Percentiles rank a stretch among this genome's conserved stretches.
phyloP scores from a whole-genome alignment of 2,113 vertebrate genomes.

The Corythaixoides concolor region DNA sequence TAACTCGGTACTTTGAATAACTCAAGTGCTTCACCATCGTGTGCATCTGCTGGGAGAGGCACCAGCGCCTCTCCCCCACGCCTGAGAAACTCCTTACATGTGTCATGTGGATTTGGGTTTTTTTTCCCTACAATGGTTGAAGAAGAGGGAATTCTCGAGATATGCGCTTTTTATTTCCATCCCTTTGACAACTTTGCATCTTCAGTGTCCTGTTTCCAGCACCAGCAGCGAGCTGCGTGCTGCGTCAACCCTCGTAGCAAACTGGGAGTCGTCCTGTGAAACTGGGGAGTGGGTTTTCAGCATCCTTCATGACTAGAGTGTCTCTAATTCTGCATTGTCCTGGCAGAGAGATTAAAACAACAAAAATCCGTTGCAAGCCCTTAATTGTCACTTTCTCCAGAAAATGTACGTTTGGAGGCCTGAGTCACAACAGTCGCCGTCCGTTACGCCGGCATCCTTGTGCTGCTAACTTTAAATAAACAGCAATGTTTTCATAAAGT shows the following conservation, averaged over 20 bases:
- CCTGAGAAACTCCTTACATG: rapidly evolving
- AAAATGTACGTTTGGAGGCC: constrained; percentile 56
- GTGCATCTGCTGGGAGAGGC: background rate
- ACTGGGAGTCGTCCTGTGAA: rapidly evolving
- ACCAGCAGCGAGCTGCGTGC: rapidly evolving
- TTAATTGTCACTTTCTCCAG: constrained; percentile 55
- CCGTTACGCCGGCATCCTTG: background rate
- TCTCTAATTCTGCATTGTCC: background rate
- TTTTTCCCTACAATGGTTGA: background rate
- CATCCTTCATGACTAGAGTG: background rate
- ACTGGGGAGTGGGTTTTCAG: background rate
- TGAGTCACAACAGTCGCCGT: constrained; percentile 31
- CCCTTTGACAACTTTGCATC: rapidly evolving
- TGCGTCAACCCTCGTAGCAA: rapidly evolving
- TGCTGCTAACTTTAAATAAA: constrained; percentile 60
- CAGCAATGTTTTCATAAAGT: constrained; percentile 65
- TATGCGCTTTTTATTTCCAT: rapidly evolving
- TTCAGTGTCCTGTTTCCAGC: rapidly evolving
- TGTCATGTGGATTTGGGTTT: rapidly evolving
- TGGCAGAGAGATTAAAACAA: constrained; percentile 30
- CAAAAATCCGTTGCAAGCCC: constrained; percentile 46
- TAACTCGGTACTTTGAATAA: background rate
- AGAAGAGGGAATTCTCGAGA: background rate
- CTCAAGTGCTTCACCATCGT: rapidly evolving
- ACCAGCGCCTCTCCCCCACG: background rate